Base-by-base conservation (phyloP, 2,797 vertebrate species). In the Tapera naevia region DNA sequence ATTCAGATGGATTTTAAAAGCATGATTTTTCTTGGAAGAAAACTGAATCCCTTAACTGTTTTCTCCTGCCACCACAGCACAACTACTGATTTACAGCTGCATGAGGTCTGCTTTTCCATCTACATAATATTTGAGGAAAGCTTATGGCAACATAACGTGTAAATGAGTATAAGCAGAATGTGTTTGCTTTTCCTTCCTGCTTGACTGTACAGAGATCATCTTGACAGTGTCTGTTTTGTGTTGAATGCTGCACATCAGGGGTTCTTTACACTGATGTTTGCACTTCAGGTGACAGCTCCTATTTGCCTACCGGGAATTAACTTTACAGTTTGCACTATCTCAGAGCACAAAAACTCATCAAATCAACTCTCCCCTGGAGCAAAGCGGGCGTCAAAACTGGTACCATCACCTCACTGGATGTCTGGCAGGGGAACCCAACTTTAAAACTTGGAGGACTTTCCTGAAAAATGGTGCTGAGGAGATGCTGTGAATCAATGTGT, bases 21-120 rank as follows among this genome's bases (percentile, higher is more conserved):
- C 91, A 92, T 93, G 89, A 94, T 97, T 97, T 96, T 98, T 97
- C 93, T 97, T 97, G 96, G 97, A 97, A 96, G 93, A 76, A 96
- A 97, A 94, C 89, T 72, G 92, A 97, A 96, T 95, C 96, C 78
- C 64, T 96, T 95, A 96, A 96, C 95, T 96, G 88, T 95, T 97
- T 97, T 97, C 82, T 93, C 62, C 94, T 94, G 91, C 95, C n/a
- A 39, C 87, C 69, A 91, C 93, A 92, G 84, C 87, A 92, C 86
- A 95, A 96, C 91, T 89, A 93, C 86, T 97, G 96, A 97, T 97
- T 97, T 97, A 96, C 89, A 94, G 64, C 96, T 95, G 78, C 89
- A 75, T 88, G 92, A 92, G 92, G 89, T 93, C 94, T 93, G n/a
- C 88, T 96, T 97, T 97, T 96, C 95, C 96, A 96, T 97, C 92